These are phyloP conservation scores for Onychomys torridus DNA, from an alignment of 2,797 vertebrate species.

Conservation along the genomic window DNA sequence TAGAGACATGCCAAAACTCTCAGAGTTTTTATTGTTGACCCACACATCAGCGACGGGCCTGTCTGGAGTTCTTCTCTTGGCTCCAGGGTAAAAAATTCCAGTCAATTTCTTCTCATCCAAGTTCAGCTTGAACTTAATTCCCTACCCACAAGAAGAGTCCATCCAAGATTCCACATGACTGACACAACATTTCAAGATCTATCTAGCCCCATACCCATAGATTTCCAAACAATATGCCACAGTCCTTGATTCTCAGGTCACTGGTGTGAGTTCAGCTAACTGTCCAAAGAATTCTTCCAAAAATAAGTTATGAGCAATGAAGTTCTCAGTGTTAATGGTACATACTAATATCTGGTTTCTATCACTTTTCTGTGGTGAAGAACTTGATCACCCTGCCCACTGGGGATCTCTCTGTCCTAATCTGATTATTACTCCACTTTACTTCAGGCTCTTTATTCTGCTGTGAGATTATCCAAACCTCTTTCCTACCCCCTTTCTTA, in stretches of 20 bases:
- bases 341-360: neutral
- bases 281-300: conserved; percentile 59
- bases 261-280: neutral
- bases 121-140: conserved; percentile 70
- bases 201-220: conserved; percentile 52
- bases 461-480: neutral
- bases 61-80: conserved; percentile 64
- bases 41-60: neutral
- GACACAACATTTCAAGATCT: conserved; percentile 65
- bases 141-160: conserved; percentile 29
- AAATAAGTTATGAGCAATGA: conserved; percentile 52
- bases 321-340: conserved; percentile 19
- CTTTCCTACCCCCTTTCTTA: neutral
- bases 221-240: conserved; percentile 64
- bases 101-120: conserved; percentile 64
- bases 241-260: conserved; percentile 50
- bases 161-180: conserved; percentile 59
- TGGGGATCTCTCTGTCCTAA: conserved; percentile 1
- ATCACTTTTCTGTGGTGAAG: conserved; percentile 8
- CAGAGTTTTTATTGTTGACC: conserved; percentile 56
- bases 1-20: neutral
- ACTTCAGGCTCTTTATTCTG: conserved; percentile 1
- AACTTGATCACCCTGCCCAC: neutral
- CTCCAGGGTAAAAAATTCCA: conserved; percentile 47
- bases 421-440: neutral